phyloP scores from a whole-genome alignment of 2,113 vertebrate species.

The Peromyscus maniculatus region DNA sequence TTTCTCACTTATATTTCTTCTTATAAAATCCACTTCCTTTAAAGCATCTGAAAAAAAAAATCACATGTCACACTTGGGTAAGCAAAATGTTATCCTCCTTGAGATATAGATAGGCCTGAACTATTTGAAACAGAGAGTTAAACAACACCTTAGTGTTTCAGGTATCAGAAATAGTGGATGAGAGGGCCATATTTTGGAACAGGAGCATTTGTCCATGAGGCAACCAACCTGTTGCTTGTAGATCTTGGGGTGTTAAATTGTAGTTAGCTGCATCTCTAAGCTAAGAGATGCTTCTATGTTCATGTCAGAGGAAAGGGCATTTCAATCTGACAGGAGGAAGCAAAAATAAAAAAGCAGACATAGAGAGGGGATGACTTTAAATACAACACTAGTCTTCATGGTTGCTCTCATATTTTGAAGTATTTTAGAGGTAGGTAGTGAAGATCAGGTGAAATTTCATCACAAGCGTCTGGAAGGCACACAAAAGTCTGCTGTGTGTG shows the following conservation, averaged over 20 bases:
- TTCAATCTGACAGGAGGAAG: background rate
- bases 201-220: background rate
- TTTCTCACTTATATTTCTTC: background rate
- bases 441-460: background rate
- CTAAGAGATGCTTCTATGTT: background rate
- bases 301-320: background rate
- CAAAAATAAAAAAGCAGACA: background rate
- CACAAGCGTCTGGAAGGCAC: background rate
- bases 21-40: background rate
- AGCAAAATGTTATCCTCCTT: background rate
- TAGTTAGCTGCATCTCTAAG: background rate
- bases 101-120: background rate
- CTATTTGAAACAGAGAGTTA: conserved; percentile 50
- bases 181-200: background rate
- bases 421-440: background rate
- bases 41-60: background rate
- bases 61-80: background rate
- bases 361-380: background rate
- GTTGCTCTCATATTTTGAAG: background rate
- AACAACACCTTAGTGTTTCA: background rate
- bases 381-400: background rate
- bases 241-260: background rate
- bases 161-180: background rate
- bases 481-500: background rate
- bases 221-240: background rate